These are phyloP conservation scores for Adela reaumurella DNA, from an alignment of 2,888 invertebrate genomes.

Conservation along the genomic window DNA sequence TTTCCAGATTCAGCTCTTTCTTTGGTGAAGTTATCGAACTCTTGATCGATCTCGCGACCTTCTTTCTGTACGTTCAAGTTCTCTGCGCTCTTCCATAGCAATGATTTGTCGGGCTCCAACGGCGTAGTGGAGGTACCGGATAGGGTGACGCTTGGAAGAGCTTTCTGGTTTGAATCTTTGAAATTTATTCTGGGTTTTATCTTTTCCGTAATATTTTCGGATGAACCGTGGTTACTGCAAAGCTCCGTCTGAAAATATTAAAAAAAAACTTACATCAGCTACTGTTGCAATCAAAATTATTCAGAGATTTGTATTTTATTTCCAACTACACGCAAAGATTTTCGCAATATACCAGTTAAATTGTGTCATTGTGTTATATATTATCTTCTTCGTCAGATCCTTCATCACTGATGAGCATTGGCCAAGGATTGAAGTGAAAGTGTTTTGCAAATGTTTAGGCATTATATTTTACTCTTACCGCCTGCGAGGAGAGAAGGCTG, in stretches of 20 bases:
- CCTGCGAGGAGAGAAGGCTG: constrained; percentile 39
- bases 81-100: constrained; percentile 29
- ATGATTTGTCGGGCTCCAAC: constrained; percentile 30
- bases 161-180: constrained; percentile 8
- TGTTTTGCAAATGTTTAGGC: no score
- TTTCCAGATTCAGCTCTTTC: constrained; percentile 31
- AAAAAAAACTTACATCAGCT: no score
- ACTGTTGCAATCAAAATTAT: no score
- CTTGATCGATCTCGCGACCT: constrained; percentile 34
- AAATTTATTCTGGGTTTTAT: constrained; percentile 18
- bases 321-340: no score
- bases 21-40: constrained; percentile 46
- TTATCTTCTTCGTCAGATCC: no score
- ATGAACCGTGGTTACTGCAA: constrained; percentile 29
- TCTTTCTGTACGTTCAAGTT: constrained; percentile 16
- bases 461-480: no score
- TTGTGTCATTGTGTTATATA: no score
- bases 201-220: constrained; percentile 28
- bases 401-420: no score
- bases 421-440: no score
- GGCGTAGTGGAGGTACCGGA: constrained; percentile 31
- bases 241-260: constrained; percentile 37
- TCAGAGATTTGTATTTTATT: no score
- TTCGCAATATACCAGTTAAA: no score
- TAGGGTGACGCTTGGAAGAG: constrained; percentile 18